Conservation (phyloP, 2,888 invertebrate genomes). For the Melinopterus prodromus region DNA sequence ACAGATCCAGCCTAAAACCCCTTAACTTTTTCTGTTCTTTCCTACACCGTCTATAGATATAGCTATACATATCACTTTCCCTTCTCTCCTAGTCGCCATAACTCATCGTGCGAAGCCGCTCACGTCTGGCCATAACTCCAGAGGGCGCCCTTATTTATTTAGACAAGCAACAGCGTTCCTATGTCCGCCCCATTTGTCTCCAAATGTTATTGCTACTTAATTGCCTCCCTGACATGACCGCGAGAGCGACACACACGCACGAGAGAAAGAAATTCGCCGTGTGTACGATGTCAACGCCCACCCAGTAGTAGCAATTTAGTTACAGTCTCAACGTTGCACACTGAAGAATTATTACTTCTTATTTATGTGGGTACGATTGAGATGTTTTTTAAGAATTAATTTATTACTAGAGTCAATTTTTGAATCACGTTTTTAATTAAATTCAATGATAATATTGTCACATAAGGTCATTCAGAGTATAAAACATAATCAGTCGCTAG, state of each 20-base stretch:
- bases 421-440: too few species aligned
- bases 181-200: conserved; percentile 16
- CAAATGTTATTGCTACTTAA: conserved; percentile 28
- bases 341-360: too few species aligned
- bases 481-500: too few species aligned
- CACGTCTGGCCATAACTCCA: not conserved
- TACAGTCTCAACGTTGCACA: too few species aligned
- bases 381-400: too few species aligned
- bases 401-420: too few species aligned
- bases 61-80: not conserved
- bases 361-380: too few species aligned
- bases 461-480: too few species aligned
- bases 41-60: not conserved
- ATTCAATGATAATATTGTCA: too few species aligned
- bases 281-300: too few species aligned
- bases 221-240: conserved; percentile 14
- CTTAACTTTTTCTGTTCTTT: not conserved
- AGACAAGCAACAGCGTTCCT: not conserved
- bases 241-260: not conserved
- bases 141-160: not conserved
- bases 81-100: not conserved
- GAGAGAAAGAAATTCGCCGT: not conserved
- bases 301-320: too few species aligned
- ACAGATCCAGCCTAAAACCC: not conserved
- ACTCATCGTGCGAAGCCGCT: not conserved